Evolutionary conservation across 2,113 vertebrate genomes (phyloP).

Genomic region (Grammomys surdaster): DNA sequence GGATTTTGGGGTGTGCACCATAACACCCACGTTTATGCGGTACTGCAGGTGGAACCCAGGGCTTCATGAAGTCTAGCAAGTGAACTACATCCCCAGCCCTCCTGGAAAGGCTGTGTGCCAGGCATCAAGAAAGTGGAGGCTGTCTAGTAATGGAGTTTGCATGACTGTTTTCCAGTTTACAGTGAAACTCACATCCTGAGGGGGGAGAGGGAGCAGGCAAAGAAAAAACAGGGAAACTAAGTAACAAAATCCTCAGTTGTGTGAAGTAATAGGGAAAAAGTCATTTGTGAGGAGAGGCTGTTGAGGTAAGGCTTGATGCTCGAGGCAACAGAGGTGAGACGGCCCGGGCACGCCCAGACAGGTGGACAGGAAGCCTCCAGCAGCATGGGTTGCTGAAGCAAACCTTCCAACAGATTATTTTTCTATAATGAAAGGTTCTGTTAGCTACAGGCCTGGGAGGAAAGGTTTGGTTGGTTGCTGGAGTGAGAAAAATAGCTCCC

Average conservation of each 20-base stretch:
- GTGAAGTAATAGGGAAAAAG: background rate
- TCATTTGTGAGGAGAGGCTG: background rate
- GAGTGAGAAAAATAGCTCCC: background rate
- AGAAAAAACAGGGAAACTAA: background rate
- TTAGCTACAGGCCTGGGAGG: background rate
- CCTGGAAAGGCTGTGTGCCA: background rate
- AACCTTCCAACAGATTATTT: background rate
- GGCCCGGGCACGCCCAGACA: background rate
- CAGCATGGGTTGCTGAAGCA: background rate
- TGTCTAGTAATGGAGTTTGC: too few species aligned
- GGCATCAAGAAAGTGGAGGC: background rate
- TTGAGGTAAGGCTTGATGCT: background rate
- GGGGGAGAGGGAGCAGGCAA: background rate
- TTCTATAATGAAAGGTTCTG: background rate
- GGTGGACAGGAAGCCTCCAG: accelerated
- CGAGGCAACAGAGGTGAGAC: background rate
- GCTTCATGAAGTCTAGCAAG: background rate
- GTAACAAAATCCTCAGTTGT: accelerated
- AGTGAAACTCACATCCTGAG: background rate
- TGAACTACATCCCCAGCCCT: background rate
- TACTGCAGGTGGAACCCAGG: background rate
- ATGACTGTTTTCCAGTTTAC: background rate
- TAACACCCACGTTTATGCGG: background rate
- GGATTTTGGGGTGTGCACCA: background rate
- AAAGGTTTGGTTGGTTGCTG: background rate